A percentile compares a stretch with the other conserved stretches of the same genome.
These are phyloP conservation scores for Elaphurus davidianus DNA, from an alignment of 2,113 vertebrate genomes.

Conservation along the genomic window DNA sequence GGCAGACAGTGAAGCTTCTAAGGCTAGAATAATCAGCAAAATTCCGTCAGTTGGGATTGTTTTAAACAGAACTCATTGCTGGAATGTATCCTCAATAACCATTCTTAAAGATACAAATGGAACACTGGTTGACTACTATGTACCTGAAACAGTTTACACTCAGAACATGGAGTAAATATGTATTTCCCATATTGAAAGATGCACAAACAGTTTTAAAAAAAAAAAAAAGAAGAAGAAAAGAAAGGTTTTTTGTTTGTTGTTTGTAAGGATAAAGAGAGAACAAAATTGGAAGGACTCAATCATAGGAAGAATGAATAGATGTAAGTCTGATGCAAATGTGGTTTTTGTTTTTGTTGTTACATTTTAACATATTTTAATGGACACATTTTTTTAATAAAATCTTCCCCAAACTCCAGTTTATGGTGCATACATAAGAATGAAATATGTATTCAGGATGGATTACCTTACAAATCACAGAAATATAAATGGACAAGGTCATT, in stretches of 20 bases:
- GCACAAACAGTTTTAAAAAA: background rate
- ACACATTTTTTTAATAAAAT: background rate
- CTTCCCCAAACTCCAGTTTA: background rate
- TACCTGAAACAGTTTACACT: background rate
- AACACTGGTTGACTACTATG: background rate
- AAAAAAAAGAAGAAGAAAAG: background rate
- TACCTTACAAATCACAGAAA: background rate
- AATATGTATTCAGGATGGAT: background rate
- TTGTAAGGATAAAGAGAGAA: background rate
- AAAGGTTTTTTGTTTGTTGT: background rate
- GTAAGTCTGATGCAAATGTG: background rate
- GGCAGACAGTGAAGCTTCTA: constrained; percentile 8
- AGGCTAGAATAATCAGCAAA: constrained; percentile 47
- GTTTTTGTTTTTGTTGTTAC: background rate
- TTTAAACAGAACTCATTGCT: background rate
- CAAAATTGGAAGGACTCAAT: background rate
- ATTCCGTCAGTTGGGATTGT: constrained; percentile 20
- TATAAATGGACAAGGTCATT: constrained; percentile 3
- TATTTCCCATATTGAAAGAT: background rate
- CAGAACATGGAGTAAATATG: background rate
- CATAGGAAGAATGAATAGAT: background rate
- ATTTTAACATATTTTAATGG: background rate
- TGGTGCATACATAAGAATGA: background rate
- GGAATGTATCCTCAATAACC: background rate
- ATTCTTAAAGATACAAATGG: background rate